A percentile compares a stretch with the other conserved stretches of the same genome.
Conservation (phyloP, 1,140 invertebrate species). For the Drosophila rhopaloa region DNA sequence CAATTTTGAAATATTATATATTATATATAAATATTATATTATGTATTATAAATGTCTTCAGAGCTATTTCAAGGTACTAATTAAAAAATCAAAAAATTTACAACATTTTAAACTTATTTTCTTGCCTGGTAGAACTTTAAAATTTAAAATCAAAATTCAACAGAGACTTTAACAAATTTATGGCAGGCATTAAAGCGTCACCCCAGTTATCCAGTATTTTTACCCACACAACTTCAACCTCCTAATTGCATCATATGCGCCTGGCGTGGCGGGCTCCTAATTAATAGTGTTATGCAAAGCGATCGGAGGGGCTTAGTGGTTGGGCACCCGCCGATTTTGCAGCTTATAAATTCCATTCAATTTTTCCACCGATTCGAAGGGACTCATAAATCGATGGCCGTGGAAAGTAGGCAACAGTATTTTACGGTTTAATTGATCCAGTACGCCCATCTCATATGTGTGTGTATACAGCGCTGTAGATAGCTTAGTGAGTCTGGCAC, state of each 20-base stretch:
- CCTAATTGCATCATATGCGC: constrained; percentile 8
- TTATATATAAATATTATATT: too few relatives aligned
- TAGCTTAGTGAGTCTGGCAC: constrained; percentile 46
- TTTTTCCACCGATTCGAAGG: not conserved
- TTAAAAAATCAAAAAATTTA: too few relatives aligned
- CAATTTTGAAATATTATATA: too few relatives aligned
- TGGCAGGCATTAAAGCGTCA: too few relatives aligned
- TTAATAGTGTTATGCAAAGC: constrained; percentile 39
- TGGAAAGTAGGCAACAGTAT: constrained; percentile 70
- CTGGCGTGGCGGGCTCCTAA: constrained; percentile 14
- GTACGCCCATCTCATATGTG: constrained; percentile 23
- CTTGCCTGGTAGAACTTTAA: too few relatives aligned
- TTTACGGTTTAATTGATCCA: constrained; percentile 62
- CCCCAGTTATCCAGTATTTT: not conserved
- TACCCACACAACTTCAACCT: not conserved
- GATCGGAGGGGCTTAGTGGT: constrained; percentile 22
- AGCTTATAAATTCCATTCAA: constrained; percentile 27
- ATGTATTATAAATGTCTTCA: too few relatives aligned
- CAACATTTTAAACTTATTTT: too few relatives aligned
- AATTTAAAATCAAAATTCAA: too few relatives aligned
- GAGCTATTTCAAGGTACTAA: too few relatives aligned
- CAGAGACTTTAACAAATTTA: too few relatives aligned
- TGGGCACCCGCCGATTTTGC: constrained; percentile 3
- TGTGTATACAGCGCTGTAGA: constrained; percentile 2
- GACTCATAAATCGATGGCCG: constrained; percentile 15